Evolutionary conservation across 2,797 vertebrate genomes (phyloP).

Genomic region (Poeciliopsis paucimaculata): DNA sequence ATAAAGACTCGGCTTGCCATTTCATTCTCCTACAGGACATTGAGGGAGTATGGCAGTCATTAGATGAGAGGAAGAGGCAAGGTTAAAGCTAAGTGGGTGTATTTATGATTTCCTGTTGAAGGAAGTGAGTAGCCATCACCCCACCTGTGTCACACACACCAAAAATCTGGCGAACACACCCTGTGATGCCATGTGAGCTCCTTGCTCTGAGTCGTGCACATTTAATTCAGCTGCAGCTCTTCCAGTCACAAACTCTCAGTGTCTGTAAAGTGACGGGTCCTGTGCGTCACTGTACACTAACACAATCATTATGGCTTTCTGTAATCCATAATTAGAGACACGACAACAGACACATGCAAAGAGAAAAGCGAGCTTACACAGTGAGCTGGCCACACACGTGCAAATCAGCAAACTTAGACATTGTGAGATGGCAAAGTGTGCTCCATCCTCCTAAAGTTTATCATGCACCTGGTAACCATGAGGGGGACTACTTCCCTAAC

Average conservation of each 20-base stretch:
- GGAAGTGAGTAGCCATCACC: constrained; percentile 86
- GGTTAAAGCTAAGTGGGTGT: constrained; percentile 83
- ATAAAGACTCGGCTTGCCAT: constrained; percentile 12
- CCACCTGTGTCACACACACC: constrained; percentile 82
- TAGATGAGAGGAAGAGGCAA: constrained; percentile 76
- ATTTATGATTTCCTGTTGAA: constrained; percentile 93
- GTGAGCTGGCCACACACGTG: constrained; percentile 58
- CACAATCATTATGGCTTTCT: constrained; percentile 73
- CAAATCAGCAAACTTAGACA: constrained; percentile 58
- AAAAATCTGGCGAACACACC: constrained; percentile 62
- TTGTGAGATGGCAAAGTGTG: constrained; percentile 16
- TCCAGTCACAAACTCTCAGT: constrained; percentile 32
- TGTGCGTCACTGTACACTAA: constrained; percentile 62
- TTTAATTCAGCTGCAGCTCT: constrained; percentile 19
- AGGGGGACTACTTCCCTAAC: constrained; percentile 22
- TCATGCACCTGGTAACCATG: constrained; percentile 52
- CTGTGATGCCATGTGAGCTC: constrained; percentile 41
- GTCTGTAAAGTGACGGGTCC: constrained; percentile 53
- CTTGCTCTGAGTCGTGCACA: constrained; percentile 33
- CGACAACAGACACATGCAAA: constrained; percentile 45
- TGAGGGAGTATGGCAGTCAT: constrained; percentile 81
- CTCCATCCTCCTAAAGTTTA: constrained; percentile 24
- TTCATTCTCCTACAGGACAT: constrained; percentile 63
- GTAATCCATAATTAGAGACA: constrained; percentile 73
- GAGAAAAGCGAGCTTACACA: constrained; percentile 39